Conservation (phyloP, 2,113 vertebrate genomes). For the Sitta europaea region DNA sequence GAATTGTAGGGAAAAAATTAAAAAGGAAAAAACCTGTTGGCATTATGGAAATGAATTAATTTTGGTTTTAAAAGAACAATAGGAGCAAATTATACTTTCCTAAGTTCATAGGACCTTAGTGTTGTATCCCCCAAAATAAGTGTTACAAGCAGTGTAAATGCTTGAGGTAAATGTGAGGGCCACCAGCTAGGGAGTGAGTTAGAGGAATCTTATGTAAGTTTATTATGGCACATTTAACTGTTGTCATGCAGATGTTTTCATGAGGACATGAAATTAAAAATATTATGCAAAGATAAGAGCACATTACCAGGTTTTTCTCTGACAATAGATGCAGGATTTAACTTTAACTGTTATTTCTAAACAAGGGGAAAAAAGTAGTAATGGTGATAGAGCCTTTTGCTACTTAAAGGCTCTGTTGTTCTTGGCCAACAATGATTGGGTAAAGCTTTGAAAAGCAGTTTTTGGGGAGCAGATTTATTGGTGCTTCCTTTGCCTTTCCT, state of each 20-base stretch:
- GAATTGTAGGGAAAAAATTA: not conserved
- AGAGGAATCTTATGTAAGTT: not conserved
- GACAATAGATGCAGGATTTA: not conserved
- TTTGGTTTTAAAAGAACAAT: not conserved
- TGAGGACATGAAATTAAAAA: not conserved
- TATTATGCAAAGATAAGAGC: not conserved
- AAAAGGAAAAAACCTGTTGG: not conserved
- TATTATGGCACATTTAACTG: not conserved
- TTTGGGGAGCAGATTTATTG: not conserved
- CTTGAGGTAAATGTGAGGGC: not conserved
- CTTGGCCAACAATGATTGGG: not conserved
- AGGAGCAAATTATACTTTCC: not conserved
- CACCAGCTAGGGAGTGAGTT: not conserved
- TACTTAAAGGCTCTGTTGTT: not conserved
- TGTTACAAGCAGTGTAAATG: not conserved
- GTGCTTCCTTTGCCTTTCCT: not conserved
- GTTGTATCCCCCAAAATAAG: not conserved
- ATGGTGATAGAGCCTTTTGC: not conserved
- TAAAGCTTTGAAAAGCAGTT: not conserved
- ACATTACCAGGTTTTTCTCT: not conserved
- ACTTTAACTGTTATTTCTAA: not conserved
- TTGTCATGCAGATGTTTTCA: not conserved
- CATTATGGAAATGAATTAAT: not conserved
- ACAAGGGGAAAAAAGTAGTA: not conserved
- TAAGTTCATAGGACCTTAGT: not conserved